Evolutionary conservation across 2,113 vertebrate genomes (phyloP), one percentile per base, ranked within the genome.

Genomic region (Cynoglossus semilaevis): DNA sequence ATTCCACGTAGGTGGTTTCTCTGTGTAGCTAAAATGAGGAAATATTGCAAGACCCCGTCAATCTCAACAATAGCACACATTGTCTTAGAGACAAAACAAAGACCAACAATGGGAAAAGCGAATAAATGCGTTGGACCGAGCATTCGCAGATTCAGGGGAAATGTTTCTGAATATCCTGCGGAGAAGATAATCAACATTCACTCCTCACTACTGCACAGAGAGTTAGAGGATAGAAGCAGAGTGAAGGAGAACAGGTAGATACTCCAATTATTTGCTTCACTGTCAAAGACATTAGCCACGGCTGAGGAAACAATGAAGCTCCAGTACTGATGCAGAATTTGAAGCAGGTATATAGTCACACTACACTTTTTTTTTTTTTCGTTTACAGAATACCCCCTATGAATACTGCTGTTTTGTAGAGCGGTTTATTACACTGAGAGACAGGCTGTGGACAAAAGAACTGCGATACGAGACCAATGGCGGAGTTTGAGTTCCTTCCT

Each of bases 271-370:
- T 81, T 79, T 74, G 67, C 70, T 64, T 76, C 70, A 17, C 82
- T 72, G 76, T 84, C 76, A 77, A 79, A 81, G 58, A 64, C 70
- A 74, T 81, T 74, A 77, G 72, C 70, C 58, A 44, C 47, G 76
- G 67, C 76, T 67, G 73, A 44, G 61, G 66, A 77, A 74, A 79
- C 78, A 81, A 77, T 68, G 63, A 59, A 48, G 46, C 59, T 43
- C 49, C 35, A 14, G 55, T 40, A 34, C 12, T 11, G 29, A 40
- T 63, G 71, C 50, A 60, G 79, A 78, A 76, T 72, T 48, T 56
- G 58, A 68, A 76, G 72, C 70, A 52, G 55, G 16, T 57, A 49
- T 74, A 76, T 76, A 67, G 72, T 72, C 67, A 63, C 75, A 76
- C 63, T 29, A 29, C 22, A 29, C 22, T 29, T 29, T 29, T 29